phyloP scores from a whole-genome alignment of 2,797 vertebrate species.

The Erithacus rubecula region DNA sequence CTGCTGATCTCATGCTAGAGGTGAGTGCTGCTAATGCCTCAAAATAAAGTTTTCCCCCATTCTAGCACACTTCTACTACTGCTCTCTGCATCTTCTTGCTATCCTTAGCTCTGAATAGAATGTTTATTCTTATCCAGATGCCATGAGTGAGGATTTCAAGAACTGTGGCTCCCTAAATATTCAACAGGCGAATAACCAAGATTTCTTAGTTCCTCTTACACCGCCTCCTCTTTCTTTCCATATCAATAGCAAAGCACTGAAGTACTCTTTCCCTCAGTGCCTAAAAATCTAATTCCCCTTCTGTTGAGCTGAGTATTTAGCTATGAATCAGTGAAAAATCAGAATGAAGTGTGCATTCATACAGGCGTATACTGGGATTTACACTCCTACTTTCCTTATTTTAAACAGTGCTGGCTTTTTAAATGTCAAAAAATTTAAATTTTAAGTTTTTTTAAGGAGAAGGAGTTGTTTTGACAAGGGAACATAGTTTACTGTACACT shows the following conservation, averaged over 20 bases:
- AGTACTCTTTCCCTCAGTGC: not conserved
- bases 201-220: slow-evolving; percentile 39
- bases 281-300: slow-evolving; percentile 43
- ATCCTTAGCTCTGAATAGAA: not conserved
- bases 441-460: not conserved
- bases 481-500: not conserved
- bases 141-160: not conserved
- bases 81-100: not conserved
- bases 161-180: slow-evolving; percentile 28
- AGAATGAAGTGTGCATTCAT: slow-evolving; percentile 57
- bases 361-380: slow-evolving; percentile 30
- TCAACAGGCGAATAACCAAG: slow-evolving; percentile 36
- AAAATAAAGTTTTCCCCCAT: not conserved
- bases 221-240: slow-evolving; percentile 2
- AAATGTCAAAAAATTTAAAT: slow-evolving; percentile 52
- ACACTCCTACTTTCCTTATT: slow-evolving; percentile 58
- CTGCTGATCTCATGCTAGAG: not conserved
- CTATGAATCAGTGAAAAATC: slow-evolving; percentile 63
- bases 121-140: not conserved
- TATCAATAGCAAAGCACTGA: slow-evolving; percentile 34
- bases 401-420: slow-evolving; percentile 35
- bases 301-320: slow-evolving; percentile 34
- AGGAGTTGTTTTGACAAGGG: slow-evolving; percentile 35
- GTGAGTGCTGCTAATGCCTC: fast-evolving
- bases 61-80: not conserved